Percentiles rank a stretch among this genome's conserved stretches.
Evolutionary conservation across 2,113 vertebrate species (phyloP).

Genomic region (Anolis sagrei): DNA sequence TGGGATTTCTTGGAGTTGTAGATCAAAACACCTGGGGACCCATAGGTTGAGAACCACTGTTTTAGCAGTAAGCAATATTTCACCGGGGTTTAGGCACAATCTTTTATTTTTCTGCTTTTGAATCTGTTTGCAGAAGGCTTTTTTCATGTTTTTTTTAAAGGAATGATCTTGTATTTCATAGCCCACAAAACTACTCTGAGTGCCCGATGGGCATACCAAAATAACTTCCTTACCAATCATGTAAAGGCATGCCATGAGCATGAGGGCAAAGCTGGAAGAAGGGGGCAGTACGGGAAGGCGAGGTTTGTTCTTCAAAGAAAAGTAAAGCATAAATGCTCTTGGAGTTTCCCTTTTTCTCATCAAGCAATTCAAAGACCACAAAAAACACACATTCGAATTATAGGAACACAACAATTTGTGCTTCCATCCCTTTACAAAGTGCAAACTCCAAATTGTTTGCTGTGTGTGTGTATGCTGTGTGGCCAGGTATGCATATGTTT

Average conservation of each 20-base stretch:
- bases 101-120: not conserved
- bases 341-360: constrained; percentile 1
- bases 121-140: not conserved
- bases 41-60: too few relatives aligned
- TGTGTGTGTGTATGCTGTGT: not conserved
- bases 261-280: too few relatives aligned
- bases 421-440: not conserved
- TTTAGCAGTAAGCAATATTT: not conserved
- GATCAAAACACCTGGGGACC: too few relatives aligned
- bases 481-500: too few relatives aligned
- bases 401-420: not conserved
- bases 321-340: not conserved
- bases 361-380: constrained; percentile 4
- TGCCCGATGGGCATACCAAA: not conserved
- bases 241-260: not conserved
- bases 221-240: not conserved
- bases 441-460: not conserved
- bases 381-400: too few relatives aligned
- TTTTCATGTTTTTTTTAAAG: not conserved
- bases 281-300: not conserved
- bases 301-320: not conserved
- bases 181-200: not conserved
- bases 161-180: not conserved
- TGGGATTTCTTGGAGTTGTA: too few relatives aligned
- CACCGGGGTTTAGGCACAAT: not conserved